These are phyloP conservation scores for Chromobotia macracanthus DNA, from an alignment of 2,797 vertebrate genomes.

Conservation along the genomic window DNA sequence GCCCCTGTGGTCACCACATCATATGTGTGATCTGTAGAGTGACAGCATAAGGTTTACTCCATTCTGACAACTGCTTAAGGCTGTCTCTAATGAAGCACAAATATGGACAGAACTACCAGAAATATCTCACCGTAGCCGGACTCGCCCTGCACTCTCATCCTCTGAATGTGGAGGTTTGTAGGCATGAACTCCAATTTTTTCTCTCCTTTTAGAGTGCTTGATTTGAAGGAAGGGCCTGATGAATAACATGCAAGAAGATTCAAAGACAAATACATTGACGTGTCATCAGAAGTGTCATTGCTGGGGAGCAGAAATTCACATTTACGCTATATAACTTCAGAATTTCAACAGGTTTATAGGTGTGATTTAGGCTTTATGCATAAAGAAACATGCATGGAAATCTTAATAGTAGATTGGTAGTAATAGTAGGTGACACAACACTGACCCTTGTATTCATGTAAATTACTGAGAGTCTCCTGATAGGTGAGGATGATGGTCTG, in stretches of 20 bases:
- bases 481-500: conserved; percentile 98
- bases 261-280: conserved; percentile 2
- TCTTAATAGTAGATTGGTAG: background rate
- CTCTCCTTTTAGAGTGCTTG: conserved; percentile 95
- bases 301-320: too few relatives aligned
- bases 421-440: background rate
- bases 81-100: background rate
- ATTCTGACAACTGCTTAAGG: background rate
- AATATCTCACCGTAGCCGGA: conserved; percentile 85
- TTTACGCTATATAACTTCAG: too few relatives aligned
- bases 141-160: conserved; percentile 97
- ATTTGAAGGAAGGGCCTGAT: conserved; percentile 96
- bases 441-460: conserved; percentile 96
- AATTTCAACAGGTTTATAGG: background rate
- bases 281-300: background rate
- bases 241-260: background rate
- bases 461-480: conserved; percentile 94
- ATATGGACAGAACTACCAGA: background rate
- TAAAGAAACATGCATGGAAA: background rate
- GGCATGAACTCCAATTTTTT: conserved; percentile 96
- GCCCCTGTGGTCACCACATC: conserved; percentile 96
- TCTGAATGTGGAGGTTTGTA: conserved; percentile 96
- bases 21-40: conserved; percentile 88
- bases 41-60: background rate
- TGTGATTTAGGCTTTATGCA: background rate